Evolutionary conservation across 1,140 invertebrate genomes (phyloP), one percentile per base, ranked within the genome.

Genomic region (Ectropis grisescens): DNA sequence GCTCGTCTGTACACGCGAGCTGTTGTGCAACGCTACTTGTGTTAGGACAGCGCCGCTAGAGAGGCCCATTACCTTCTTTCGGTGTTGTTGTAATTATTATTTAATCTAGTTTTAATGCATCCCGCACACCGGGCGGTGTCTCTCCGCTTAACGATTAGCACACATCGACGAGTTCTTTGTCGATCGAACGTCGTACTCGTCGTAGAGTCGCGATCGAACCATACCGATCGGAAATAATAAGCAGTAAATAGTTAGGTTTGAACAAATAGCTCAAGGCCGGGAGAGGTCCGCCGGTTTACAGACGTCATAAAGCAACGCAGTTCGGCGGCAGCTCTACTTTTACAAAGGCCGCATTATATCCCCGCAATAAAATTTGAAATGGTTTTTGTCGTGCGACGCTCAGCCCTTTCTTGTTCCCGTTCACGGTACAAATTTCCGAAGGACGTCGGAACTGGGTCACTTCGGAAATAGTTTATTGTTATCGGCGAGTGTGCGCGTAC

Each of bases 381-480:
- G 46, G 43, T 42, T 33, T 41, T 41, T 67, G 64, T 58, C 68
- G 58, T 67, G 69, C 70, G 42, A 58, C 62, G 67, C 56, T 46
- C 54, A 56, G 70, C 76, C 72, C 72, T 81, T 81, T 81, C 72
- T 80, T 71, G 65, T 81, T 81, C 76, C 70, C 71, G 69, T 53
- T 55, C 58, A 64, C 68, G 57, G 68, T 59, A 80, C 70, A 68
- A 75, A 78, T 76, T 78, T 58, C 66, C 58, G 76, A 81, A 81
- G 76, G 76, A 81, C 76, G 76, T 65, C 58, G 52, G 49, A 81
- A 74, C 66, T 81, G 65, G 72, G 72, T 78, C 75, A 81, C 75
- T 81, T 81, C 75, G 75, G 75, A 81, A 81, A 81, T 80, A 80
- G 72, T 80, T 80, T 80, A 80, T 80, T 80, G 75, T 80, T 80